Conservation (phyloP, 2,113 vertebrate genomes). For the Bubo blakistoni region DNA sequence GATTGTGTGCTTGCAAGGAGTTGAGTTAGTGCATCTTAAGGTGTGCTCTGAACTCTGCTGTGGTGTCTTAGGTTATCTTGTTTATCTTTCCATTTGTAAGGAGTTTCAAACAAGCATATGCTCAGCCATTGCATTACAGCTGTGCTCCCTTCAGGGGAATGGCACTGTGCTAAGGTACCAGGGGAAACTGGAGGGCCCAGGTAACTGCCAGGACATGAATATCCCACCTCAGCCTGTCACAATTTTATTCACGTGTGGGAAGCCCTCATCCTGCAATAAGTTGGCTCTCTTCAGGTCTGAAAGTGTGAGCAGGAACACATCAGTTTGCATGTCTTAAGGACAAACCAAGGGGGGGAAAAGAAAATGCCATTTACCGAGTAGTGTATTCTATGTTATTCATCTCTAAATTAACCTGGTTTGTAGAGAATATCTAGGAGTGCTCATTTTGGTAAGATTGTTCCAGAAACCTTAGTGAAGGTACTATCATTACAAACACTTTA, state of each 20-base stretch:
- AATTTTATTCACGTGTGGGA: neutral
- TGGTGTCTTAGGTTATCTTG: neutral
- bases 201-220: neutral
- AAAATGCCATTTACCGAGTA: accelerated
- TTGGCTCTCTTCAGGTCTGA: neutral
- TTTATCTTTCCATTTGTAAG: neutral
- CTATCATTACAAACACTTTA: neutral
- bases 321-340: neutral
- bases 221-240: neutral
- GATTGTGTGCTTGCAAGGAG: neutral
- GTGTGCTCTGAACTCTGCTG: neutral
- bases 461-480: neutral
- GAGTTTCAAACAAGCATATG: accelerated
- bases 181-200: neutral
- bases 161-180: no score
- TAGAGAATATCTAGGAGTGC: neutral
- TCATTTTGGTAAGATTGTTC: neutral
- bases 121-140: neutral
- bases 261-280: neutral
- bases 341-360: neutral
- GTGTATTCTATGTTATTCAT: neutral
- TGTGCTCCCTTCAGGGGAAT: neutral
- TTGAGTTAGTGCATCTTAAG: neutral
- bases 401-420: neutral
- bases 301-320: neutral